Evolutionary conservation across 2,888 invertebrate genomes (phyloP).

Genomic region (Aquatica leii): DNA sequence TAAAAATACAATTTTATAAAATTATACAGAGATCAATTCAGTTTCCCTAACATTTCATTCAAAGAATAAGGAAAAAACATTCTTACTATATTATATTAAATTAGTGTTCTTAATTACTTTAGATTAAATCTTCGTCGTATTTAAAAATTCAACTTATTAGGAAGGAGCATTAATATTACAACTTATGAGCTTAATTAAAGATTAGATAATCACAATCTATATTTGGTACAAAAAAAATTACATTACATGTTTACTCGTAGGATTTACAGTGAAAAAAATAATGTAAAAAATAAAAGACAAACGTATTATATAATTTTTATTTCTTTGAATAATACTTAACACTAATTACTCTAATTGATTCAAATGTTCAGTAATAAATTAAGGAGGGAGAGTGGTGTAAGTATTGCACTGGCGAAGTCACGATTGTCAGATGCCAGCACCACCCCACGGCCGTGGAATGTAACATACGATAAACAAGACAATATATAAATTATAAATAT

Average conservation of each 20-base stretch:
- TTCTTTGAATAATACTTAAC: conserved; percentile 49
- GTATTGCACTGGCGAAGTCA: conserved; percentile 60
- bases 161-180: conserved; percentile 10
- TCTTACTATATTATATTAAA: too few species aligned
- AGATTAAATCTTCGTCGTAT: too few species aligned
- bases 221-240: conserved; percentile 38
- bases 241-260: conserved; percentile 33
- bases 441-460: conserved; percentile 56
- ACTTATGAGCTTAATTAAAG: conserved; percentile 26
- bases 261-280: conserved; percentile 34
- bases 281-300: conserved; percentile 40
- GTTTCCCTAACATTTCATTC: too few species aligned
- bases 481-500: conserved; percentile 61
- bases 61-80: too few species aligned
- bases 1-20: too few species aligned
- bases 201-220: conserved; percentile 37
- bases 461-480: conserved; percentile 55
- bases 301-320: conserved; percentile 47
- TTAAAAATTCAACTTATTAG: not conserved
- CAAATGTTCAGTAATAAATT: conserved; percentile 48
- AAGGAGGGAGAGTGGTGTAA: conserved; percentile 54
- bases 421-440: conserved; percentile 59
- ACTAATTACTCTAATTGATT: conserved; percentile 44
- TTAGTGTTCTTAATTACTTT: too few species aligned
- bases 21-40: too few species aligned